A percentile compares a stretch with the other conserved stretches of the same genome.
phyloP scores from a whole-genome alignment of 2,797 vertebrate genomes.

The Neoniphon sammara region DNA sequence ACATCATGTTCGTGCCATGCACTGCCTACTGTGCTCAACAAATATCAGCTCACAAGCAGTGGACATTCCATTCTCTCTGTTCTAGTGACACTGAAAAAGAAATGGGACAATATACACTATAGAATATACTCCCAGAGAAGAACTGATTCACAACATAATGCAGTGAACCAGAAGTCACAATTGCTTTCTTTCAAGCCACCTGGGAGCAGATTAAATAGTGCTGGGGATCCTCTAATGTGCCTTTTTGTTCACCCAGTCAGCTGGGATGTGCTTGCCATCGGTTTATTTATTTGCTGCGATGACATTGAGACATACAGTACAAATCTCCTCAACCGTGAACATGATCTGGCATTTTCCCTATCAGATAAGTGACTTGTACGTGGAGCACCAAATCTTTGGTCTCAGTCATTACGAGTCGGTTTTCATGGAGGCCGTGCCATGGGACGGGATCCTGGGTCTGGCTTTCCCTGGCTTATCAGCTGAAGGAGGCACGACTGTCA shows the following conservation, averaged over 20 bases:
- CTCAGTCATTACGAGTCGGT: slow-evolving; percentile 27
- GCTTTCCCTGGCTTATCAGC: slow-evolving; percentile 42
- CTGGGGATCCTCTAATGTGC: too few relatives aligned
- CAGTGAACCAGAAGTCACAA: too few relatives aligned
- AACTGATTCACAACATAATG: too few relatives aligned
- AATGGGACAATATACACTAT: too few relatives aligned
- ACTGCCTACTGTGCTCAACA: neutral
- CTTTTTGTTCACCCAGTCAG: too few relatives aligned
- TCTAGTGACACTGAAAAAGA: too few relatives aligned
- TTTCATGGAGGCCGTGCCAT: slow-evolving; percentile 25
- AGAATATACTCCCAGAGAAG: too few relatives aligned
- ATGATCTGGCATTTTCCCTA: neutral
- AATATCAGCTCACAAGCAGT: neutral
- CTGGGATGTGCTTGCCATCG: too few relatives aligned
- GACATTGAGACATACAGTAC: neutral
- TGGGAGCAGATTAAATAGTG: too few relatives aligned
- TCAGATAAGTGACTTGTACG: slow-evolving; percentile 45
- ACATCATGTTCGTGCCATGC: neutral
- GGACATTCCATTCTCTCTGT: neutral
- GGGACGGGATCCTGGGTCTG: slow-evolving; percentile 64
- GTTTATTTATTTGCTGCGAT: neutral
- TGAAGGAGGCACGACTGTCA: slow-evolving; percentile 36
- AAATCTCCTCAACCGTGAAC: neutral
- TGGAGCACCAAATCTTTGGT: slow-evolving; percentile 59
- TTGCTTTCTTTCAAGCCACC: too few relatives aligned